phyloP scores from a whole-genome alignment of 2,888 invertebrate genomes.

The Ectobius pallidus region DNA sequence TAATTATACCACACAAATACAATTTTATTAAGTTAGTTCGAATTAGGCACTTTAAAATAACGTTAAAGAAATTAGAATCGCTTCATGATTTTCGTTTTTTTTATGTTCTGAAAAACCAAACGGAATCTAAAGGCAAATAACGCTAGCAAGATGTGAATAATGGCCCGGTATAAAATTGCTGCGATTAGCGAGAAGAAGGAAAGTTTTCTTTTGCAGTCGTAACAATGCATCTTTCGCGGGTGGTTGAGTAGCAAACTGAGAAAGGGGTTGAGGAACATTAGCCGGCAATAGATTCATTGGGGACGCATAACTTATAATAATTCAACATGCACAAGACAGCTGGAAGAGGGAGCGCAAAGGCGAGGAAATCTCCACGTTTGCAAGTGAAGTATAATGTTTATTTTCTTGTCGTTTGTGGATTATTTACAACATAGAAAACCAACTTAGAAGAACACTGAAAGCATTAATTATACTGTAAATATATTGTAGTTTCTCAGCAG shows the following conservation, averaged over 20 bases:
- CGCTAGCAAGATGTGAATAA: not conserved
- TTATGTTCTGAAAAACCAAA: not conserved
- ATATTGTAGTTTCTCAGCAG: too few relatives aligned
- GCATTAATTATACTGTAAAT: too few relatives aligned
- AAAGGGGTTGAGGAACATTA: conserved; percentile 10
- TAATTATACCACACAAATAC: too few relatives aligned
- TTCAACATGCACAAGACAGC: not conserved
- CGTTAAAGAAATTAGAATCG: too few relatives aligned
- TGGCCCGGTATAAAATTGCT: not conserved
- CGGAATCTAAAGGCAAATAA: not conserved
- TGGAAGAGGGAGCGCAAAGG: not conserved
- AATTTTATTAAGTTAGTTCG: too few relatives aligned
- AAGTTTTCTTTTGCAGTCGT: not conserved
- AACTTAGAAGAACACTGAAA: too few relatives aligned
- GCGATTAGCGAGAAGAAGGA: not conserved
- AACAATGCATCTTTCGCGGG: conserved; percentile 1
- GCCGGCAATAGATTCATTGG: not conserved
- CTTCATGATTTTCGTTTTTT: too few relatives aligned
- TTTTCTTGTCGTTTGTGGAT: too few relatives aligned
- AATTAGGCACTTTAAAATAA: too few relatives aligned
- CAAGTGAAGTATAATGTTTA: too few relatives aligned
- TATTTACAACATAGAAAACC: too few relatives aligned
- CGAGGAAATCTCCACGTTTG: too few relatives aligned
- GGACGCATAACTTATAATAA: conserved; percentile 5
- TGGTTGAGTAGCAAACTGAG: not conserved